Evolutionary conservation across 2,797 vertebrate species (phyloP), one percentile per base, ranked within the genome.

Genomic region (Coendou prehensilis): DNA sequence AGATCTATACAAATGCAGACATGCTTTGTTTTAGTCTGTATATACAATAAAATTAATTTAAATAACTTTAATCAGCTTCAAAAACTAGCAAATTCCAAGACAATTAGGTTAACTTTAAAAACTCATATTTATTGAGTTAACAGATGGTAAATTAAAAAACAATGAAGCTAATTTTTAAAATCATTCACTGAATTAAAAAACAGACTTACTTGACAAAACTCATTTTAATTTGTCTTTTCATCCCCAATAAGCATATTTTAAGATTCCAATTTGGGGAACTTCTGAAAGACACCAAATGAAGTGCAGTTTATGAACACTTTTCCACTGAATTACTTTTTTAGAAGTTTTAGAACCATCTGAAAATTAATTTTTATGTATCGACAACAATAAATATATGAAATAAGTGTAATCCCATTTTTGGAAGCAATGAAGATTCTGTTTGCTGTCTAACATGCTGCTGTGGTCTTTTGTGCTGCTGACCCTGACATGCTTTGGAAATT

Each of bases 71-170:
- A 97, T 97, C 95, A 95, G 96, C 95, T 97, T 97, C 96, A 96
- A 97, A 98, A 97, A 67, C 96, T 45, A 97, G 94, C 97, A 93
- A 98, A 97, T 97, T 98, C 95, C 89, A 98, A 98, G 96, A 97
- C 97, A 97, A 98, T 97, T 98, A 98, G 97, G 97, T 98, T 98
- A 98, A 98, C 96, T 98, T 98, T 97, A 97, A 98, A 94, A 98
- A 97, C 90, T 96, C 85, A 22, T 96, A 98, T 97, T 98, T 97
- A 97, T 98, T 97, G 97, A 97, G 98, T 98, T 98, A 97, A 96
- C 98, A 98, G 98, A 98, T 98, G 98, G 98, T 97, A 96, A 98
- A 98, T 98, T 97, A 98, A 98, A 98, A 98, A 98, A 98, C 96
- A 98, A 98, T 98, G 90, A 98, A 98, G 97, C 93, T 97, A 97